These are phyloP conservation scores for Rhysida immarginata DNA, from an alignment of 1,140 invertebrate species.

Conservation along the genomic window DNA sequence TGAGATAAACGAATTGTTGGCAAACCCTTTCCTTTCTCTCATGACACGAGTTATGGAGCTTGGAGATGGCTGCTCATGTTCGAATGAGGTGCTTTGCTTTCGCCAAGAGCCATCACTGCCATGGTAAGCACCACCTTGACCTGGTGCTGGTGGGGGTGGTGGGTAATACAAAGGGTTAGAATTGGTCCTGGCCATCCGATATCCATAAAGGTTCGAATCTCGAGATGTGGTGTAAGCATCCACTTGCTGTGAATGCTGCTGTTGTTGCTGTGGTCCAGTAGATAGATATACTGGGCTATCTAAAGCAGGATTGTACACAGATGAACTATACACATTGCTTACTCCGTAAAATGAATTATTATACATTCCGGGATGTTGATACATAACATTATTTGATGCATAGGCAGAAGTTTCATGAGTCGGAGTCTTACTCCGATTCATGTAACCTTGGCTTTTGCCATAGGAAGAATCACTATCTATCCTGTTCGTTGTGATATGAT, in stretches of 20 bases:
- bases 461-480: neutral
- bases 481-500: neutral
- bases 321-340: too few species aligned
- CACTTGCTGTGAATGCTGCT: too few species aligned
- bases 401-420: neutral
- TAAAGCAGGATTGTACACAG: neutral
- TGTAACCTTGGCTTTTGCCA: neutral
- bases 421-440: neutral
- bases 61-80: constrained; percentile 43
- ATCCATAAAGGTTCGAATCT: neutral
- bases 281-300: neutral
- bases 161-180: neutral
- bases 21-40: neutral
- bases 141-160: neutral
- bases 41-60: constrained; percentile 29
- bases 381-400: too few species aligned
- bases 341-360: too few species aligned
- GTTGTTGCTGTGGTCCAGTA: neutral
- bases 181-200: neutral
- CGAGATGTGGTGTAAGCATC: neutral
- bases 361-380: too few species aligned
- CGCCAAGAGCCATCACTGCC: constrained; percentile 16
- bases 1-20: too few species aligned
- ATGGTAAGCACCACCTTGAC: constrained; percentile 2
- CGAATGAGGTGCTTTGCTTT: constrained; percentile 51